These are phyloP conservation scores for Ondatra zibethicus DNA, from an alignment of 2,113 vertebrate species.

Conservation along the genomic window DNA sequence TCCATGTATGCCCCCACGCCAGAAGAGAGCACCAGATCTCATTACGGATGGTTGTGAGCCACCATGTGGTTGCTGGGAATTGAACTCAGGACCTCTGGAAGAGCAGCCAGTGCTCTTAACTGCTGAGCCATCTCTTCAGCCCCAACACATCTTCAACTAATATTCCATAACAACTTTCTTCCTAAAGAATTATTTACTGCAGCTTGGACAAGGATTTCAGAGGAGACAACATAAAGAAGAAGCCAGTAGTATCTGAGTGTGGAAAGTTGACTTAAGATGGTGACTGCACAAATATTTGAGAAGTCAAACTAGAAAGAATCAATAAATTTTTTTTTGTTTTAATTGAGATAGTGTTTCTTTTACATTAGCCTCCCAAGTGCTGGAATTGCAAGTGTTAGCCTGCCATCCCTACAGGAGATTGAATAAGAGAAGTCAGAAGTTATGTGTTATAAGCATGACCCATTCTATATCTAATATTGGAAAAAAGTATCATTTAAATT, in stretches of 20 bases:
- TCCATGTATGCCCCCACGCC: too few relatives aligned
- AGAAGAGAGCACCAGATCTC: too few relatives aligned
- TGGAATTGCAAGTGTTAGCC: neutral
- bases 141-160: neutral
- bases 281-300: neutral
- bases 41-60: too few relatives aligned
- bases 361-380: neutral
- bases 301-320: neutral
- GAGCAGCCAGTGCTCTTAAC: too few relatives aligned
- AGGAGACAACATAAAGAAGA: neutral
- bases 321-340: neutral
- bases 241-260: neutral
- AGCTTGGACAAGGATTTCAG: neutral
- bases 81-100: too few relatives aligned
- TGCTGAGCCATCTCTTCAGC: too few relatives aligned
- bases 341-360: neutral
- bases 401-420: neutral
- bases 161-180: neutral
- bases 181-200: neutral
- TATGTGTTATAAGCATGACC: neutral
- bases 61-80: too few relatives aligned
- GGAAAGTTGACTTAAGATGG: neutral
- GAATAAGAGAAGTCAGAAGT: neutral
- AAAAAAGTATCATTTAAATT: neutral
- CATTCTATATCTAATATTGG: neutral